phyloP scores from a whole-genome alignment of 1,140 invertebrate species.

The Apis laboriosa region DNA sequence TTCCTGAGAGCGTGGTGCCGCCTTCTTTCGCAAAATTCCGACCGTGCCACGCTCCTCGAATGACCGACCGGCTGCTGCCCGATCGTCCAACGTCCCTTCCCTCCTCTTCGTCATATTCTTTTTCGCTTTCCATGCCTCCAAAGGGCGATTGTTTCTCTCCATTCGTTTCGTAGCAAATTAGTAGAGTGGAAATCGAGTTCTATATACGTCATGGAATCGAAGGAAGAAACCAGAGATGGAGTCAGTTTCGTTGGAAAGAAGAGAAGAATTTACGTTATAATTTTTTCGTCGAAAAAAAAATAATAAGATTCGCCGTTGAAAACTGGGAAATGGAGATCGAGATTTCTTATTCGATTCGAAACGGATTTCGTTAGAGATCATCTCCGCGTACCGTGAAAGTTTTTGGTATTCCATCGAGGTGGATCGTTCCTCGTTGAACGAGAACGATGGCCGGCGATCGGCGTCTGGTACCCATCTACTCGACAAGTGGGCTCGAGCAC shows the following conservation, averaged over 20 bases:
- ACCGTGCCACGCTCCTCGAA: slow-evolving; percentile 11
- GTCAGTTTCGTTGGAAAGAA: too few species aligned
- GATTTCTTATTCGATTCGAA: not conserved
- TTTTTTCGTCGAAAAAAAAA: too few species aligned
- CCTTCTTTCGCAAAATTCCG: slow-evolving; percentile 34
- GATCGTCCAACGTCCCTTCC: not conserved
- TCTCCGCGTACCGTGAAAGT: slow-evolving; percentile 6
- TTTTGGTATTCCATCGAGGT: slow-evolving; percentile 13
- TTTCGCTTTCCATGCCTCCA: too few species aligned
- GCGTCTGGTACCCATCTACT: slow-evolving; percentile 55
- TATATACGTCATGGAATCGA: not conserved
- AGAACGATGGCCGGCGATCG: slow-evolving; percentile 57
- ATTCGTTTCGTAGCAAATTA: not conserved
- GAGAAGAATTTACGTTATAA: not conserved
- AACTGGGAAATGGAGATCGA: too few species aligned
- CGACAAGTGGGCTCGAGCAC: slow-evolving; percentile 47
- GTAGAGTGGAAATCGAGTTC: not conserved
- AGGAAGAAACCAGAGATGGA: slow-evolving; percentile 2
- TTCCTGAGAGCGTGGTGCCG: slow-evolving; percentile 52
- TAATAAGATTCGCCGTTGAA: too few species aligned
- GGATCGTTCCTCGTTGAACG: slow-evolving; percentile 38
- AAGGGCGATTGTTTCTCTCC: too few species aligned
- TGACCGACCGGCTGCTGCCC: slow-evolving; percentile 19
- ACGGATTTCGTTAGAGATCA: not conserved
- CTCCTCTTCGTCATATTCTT: not conserved